Evolutionary conservation across 53 echinoderm and acorn worm species (phyloP), one percentile per base, ranked within the genome.

Genomic region (Hippasteria phrygiana): DNA sequence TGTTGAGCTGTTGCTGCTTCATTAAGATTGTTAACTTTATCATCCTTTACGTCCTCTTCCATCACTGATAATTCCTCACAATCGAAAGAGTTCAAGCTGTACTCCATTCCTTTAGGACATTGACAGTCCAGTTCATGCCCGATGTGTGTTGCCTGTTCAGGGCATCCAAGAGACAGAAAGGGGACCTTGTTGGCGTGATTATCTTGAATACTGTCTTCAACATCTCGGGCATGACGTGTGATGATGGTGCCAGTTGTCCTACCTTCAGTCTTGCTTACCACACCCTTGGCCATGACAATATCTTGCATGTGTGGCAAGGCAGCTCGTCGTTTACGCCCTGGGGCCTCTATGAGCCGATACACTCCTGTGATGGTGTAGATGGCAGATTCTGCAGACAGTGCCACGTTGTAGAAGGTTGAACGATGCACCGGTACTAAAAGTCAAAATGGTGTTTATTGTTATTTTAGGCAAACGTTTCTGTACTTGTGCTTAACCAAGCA

Each of bases 311-410:
- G 48, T 10, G 80, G 50, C 3, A 85, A 35, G 43, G 27, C 55
- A 17, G 33, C 42, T 39, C 72, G 26, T 56, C 93, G 54, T 71
- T 86, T 88, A 13, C 93, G 72, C 10, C 56, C 37, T 10, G 29
- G 17, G 0, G 39, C 29, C 18, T 85, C 89, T 24, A 51, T 36
- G 17, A 95, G 91, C n/a, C 85, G 51, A 87, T 91, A 95, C 18
- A 95, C 91, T 2, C 59, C 91, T 11, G 93, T 95, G 55, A 95
- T 95, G 51, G 93, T 93, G 81, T 95, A 95, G 59, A 83, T 74
- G 20, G 48, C 73, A 7, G 82, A 76, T 39, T 88, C 86, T 3
- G 80, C 93, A 26, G 95, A 95, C 29, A 95, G 85, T 13, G 95
- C 95, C 4, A 93, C 40, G 63, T 95, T 95, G 48, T 46, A 55